These are phyloP conservation scores for Enteromius radiatus DNA, from an alignment of 2,797 vertebrate genomes.

Conservation along the genomic window DNA sequence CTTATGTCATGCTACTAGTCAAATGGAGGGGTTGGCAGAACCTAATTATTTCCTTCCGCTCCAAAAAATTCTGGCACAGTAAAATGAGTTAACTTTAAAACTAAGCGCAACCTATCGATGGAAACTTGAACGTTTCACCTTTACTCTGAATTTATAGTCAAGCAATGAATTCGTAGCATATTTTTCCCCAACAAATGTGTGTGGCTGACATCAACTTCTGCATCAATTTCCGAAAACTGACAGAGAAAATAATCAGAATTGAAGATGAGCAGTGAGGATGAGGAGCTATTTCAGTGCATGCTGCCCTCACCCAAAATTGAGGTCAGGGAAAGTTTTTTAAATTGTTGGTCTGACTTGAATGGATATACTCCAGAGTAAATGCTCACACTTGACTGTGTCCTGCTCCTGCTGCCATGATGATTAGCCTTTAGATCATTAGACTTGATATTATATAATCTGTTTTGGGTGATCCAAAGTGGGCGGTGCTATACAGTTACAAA, in stretches of 20 bases:
- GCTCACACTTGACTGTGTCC: neutral
- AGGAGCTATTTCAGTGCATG: neutral
- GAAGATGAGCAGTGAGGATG: neutral
- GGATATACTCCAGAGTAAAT: neutral
- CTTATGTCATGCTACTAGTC: neutral
- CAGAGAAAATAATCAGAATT: conserved; percentile 17
- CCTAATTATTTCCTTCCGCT: conserved; percentile 5
- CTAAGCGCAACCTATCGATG: neutral
- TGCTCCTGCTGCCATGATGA: neutral
- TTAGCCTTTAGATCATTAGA: neutral
- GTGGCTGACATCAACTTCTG: neutral
- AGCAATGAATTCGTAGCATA: neutral
- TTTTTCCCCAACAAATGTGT: conserved; percentile 14
- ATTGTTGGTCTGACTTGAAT: conserved; percentile 13
- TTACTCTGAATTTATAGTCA: neutral
- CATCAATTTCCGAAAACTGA: neutral
- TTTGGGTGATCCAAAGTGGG: neutral
- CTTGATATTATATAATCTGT: neutral
- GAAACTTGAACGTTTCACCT: conserved; percentile 4
- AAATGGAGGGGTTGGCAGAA: neutral
- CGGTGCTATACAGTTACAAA: neutral
- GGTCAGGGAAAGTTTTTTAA: conserved; percentile 8
- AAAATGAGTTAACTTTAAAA: conserved; percentile 9
- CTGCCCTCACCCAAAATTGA: conserved; percentile 12
- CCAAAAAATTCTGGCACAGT: neutral